Conservation (phyloP, 2,888 invertebrate genomes). For the Morpho achilles region DNA sequence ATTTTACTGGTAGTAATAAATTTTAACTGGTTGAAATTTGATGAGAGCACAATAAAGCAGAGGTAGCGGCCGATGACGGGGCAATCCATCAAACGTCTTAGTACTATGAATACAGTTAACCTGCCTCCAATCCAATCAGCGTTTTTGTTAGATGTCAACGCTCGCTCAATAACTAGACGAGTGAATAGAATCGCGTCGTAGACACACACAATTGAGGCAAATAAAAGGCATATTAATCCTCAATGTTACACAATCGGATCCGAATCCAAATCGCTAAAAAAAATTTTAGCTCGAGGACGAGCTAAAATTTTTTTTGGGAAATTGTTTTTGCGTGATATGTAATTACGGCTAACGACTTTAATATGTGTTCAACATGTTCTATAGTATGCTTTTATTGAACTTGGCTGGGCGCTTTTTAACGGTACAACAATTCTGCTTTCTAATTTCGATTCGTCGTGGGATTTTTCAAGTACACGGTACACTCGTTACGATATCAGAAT, state of each 20-base stretch:
- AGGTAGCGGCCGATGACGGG: constrained; percentile 43
- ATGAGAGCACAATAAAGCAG: constrained; percentile 41
- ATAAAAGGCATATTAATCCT: constrained; percentile 66
- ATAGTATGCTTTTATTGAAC: constrained; percentile 45
- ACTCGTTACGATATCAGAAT: constrained; percentile 41
- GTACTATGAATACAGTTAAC: constrained; percentile 52
- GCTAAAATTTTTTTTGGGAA: constrained; percentile 1
- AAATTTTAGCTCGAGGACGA: neutral
- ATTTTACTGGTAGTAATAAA: constrained; percentile 48
- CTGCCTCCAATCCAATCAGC: constrained; percentile 47
- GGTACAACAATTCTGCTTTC: constrained; percentile 60
- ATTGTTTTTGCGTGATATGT: constrained; percentile 62
- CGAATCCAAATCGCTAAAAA: constrained; percentile 18
- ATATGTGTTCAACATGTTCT: constrained; percentile 53
- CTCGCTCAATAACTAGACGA: constrained; percentile 43
- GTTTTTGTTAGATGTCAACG: constrained; percentile 60
- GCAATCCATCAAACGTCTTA: constrained; percentile 55
- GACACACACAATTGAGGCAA: constrained; percentile 56
- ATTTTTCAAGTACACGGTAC: constrained; percentile 38
- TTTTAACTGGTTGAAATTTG: constrained; percentile 57
- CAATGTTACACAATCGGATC: constrained; percentile 44
- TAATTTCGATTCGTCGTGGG: constrained; percentile 58
- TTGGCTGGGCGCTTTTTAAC: constrained; percentile 48
- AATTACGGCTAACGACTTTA: constrained; percentile 62
- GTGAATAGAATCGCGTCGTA: constrained; percentile 41